Evolutionary conservation across 92 coral and sea anemone species (phyloP).

Genomic region (Epizoanthus fatuus): DNA sequence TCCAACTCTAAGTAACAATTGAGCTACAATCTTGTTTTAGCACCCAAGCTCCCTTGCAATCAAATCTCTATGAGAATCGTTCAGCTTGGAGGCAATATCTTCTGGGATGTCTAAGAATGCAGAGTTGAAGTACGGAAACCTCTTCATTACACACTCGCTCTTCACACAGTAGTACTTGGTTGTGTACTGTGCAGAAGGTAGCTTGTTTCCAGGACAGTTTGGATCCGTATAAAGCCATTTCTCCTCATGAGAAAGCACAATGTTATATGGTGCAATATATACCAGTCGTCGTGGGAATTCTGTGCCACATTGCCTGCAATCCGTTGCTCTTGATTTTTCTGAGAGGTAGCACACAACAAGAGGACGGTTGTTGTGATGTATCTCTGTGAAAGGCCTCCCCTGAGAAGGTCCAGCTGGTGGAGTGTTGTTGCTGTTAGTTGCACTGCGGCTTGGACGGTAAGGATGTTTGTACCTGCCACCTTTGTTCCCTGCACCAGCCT

Average conservation of each 20-base stretch:
- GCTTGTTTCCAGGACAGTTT: conserved; percentile 13
- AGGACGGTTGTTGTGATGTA: conserved; percentile 61
- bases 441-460: conserved; percentile 47
- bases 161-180: conserved; percentile 49
- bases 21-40: too few relatives aligned
- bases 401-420: conserved; percentile 29
- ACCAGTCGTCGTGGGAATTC: conserved; percentile 54
- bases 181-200: conserved; percentile 23
- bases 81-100: conserved; percentile 11
- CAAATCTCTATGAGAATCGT: conserved; percentile 10
- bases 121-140: conserved; percentile 64
- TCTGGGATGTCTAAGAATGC: conserved; percentile 32
- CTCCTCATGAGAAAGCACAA: conserved; percentile 59
- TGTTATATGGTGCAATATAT: conserved; percentile 50
- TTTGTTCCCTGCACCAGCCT: conserved; percentile 55
- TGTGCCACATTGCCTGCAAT: conserved; percentile 51
- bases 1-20: too few relatives aligned
- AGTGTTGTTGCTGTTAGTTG: conserved; percentile 26
- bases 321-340: conserved; percentile 39
- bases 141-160: conserved; percentile 29
- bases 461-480: conserved; percentile 50
- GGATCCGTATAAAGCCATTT: conserved; percentile 48
- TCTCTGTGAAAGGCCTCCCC: conserved; percentile 48
- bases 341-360: conserved; percentile 55
- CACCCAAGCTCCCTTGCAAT: conserved; percentile 9